Percentiles rank a stretch among this genome's conserved stretches.
Conservation (phyloP, 2,888 invertebrate genomes). For the Caenorhabditis angaria region DNA sequence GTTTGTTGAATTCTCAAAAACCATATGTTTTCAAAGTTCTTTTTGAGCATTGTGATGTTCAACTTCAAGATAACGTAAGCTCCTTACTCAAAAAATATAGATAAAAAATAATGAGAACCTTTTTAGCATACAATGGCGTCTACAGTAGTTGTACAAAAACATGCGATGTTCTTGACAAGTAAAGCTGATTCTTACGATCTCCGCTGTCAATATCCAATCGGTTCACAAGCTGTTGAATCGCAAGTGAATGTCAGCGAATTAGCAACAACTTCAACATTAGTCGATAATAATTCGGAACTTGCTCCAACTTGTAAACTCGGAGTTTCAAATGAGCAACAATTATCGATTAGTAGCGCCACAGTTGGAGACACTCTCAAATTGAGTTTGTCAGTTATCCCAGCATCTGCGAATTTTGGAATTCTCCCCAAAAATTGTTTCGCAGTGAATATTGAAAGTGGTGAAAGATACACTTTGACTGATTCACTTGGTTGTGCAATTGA, state of each 20-base stretch:
- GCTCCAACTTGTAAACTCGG: constrained; percentile 54
- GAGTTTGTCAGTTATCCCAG: constrained; percentile 55
- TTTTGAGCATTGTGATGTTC: constrained; percentile 69
- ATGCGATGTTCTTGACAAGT: constrained; percentile 91
- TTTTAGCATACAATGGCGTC: constrained; percentile 68
- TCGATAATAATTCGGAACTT: constrained; percentile 36
- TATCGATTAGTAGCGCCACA: constrained; percentile 53
- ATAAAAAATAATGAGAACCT: background rate
- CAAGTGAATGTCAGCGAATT: constrained; percentile 75
- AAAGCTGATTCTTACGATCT: constrained; percentile 95
- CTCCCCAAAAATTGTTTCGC: constrained; percentile 70
- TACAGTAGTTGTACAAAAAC: constrained; percentile 92
- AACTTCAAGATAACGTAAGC: constrained; percentile 59
- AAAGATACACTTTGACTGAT: constrained; percentile 70
- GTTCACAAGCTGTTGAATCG: constrained; percentile 40
- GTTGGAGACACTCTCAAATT: constrained; percentile 55
- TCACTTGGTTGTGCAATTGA: constrained; percentile 71
- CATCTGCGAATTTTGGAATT: constrained; percentile 61
- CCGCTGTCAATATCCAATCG: constrained; percentile 43
- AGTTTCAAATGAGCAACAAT: constrained; percentile 60
- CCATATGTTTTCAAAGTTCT: constrained; percentile 66
- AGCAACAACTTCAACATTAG: constrained; percentile 57
- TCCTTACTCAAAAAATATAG: background rate
- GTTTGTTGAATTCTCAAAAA: constrained; percentile 44
- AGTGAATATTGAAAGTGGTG: constrained; percentile 71